Base-by-base conservation (phyloP, 2,113 vertebrate genomes). In the Anser brachyrhynchus region DNA sequence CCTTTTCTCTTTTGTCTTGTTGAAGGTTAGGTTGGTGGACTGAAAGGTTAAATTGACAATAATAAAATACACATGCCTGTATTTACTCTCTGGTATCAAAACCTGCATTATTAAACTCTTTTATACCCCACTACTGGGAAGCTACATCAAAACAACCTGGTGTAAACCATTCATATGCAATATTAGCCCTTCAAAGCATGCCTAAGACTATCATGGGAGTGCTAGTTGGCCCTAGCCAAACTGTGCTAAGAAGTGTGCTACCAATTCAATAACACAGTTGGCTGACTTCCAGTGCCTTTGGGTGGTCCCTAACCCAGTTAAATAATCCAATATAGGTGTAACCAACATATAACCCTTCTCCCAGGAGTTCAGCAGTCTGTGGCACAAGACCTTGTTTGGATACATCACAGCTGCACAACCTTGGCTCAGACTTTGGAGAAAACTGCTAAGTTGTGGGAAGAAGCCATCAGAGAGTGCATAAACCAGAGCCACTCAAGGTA, bases 401-500 rank as follows among this genome's bases (percentile, higher is more conserved):
- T 2, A 83, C 49, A 85, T 29, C 72, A 35, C 26, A 80, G 39
- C 35, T 89, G 26, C 41, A 33, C 5, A 87, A 43, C 33, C 44
- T 91, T 94, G 84, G 49, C 57, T 87, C 52, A n/a, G 35, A 39
- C 82, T 82, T 79, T 74, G 82, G 46, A 93, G 69, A 57, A 91
- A 89, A 69, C 21, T 62, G 23, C 37, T 87, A 72, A 75, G 1
- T 28, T 72, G n/a, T 46, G 35, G 22, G 43, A 92, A 69, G 12
- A 15, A 88, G 35, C 1, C 18, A 23, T 52, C 14, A 85, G 35
- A 69, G 79, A 83, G 23, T 79, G 13, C 9, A 44, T 69, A 44
- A 82, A 35, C 9, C 0, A 2, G 43, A 85, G 20, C 49, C 39
- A 28, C 64, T 76, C 71, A 79, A 94, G 78, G 82, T 87, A 72